Base-by-base conservation (phyloP, 2,888 invertebrate species). In the Cantharis lateralis region DNA sequence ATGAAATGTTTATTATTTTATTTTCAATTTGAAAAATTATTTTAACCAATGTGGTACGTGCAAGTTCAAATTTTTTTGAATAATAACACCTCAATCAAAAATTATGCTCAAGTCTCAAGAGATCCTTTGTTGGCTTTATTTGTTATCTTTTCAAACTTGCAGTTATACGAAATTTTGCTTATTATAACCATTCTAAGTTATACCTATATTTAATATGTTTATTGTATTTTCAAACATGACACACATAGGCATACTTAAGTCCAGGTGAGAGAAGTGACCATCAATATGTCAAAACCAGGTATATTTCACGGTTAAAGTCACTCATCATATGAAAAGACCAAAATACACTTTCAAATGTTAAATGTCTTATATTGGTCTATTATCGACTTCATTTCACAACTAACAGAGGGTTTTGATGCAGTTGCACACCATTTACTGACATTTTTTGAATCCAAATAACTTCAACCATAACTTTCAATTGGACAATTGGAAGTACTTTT, bases 381-480 rank as follows among this genome's bases (percentile, higher is more conserved):
- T 79, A 79, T 80, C 78, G 79, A 80, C 80, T 80, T 78, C 75
- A 79, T 76, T 79, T 79, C 75, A 73, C 76, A 76, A 75, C 20
- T 75, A 74, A 71, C 73, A 74, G 72, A 70, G 74, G 71, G 72
- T 72, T 73, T 48, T 48, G 13, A 48, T 20, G 64, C 64, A 66
- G 64, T 66, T 24, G 64, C 16, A 20, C 32, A 32, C 32, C 4
- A 28, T 11, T 28, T 28, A 10, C 3, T 64, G 9, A 13, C 13
- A 20, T 66, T 66, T 66, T 66, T 66, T 10, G 7, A 9, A 66
- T n/a, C 13, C 18, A 63, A 20, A 13, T 7, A 64, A 16, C 63
- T 1, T 2, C 18, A 15, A 15, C 16, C 15, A n/a, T 16, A 13
- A 11, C 63, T 63, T 16, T 4, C 18, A 15, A 64, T 20, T 20